A percentile compares a stretch with the other conserved stretches of the same genome.
Evolutionary conservation across 2,797 vertebrate species (phyloP).

Genomic region (Rhinogobio ventralis): DNA sequence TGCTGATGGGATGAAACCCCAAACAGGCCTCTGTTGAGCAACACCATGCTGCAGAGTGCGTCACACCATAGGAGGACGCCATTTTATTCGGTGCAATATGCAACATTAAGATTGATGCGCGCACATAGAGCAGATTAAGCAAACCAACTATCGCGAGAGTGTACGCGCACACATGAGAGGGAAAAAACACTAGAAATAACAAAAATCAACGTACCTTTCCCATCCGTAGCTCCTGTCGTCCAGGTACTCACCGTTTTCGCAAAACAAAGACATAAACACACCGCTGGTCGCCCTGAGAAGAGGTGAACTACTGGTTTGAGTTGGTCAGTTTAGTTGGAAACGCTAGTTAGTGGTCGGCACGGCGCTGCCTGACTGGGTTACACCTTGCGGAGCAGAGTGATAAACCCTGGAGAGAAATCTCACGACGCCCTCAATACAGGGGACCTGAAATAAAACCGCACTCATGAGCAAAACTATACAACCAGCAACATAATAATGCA

Average conservation of each 20-base stretch:
- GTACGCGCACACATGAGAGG: neutral
- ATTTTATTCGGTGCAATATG: constrained; percentile 64
- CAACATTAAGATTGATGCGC: constrained; percentile 18
- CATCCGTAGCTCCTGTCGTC: constrained; percentile 69
- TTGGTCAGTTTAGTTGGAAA: constrained; percentile 41
- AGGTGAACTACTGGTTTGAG: constrained; percentile 75
- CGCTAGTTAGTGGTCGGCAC: constrained; percentile 51
- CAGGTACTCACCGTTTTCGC: constrained; percentile 85
- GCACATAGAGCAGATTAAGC: neutral
- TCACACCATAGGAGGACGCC: constrained; percentile 68
- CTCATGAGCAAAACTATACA: constrained; percentile 5
- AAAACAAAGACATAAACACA: constrained; percentile 96
- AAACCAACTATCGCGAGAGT: constrained; percentile 16
- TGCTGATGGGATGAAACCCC: neutral
- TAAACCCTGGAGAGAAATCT: constrained; percentile 57
- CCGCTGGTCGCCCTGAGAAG: constrained; percentile 88
- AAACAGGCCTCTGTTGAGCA: constrained; percentile 42
- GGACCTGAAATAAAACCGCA: constrained; percentile 61
- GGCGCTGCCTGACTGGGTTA: constrained; percentile 45
- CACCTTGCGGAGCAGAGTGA: constrained; percentile 52
- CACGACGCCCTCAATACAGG: constrained; percentile 65
- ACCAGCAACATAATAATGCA: neutral
- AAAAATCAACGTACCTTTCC: constrained; percentile 60
- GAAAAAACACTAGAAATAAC: neutral
- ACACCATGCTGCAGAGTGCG: constrained; percentile 63